Base-by-base conservation (phyloP, 1,140 invertebrate genomes). In the Drosophila lacertosa region DNA sequence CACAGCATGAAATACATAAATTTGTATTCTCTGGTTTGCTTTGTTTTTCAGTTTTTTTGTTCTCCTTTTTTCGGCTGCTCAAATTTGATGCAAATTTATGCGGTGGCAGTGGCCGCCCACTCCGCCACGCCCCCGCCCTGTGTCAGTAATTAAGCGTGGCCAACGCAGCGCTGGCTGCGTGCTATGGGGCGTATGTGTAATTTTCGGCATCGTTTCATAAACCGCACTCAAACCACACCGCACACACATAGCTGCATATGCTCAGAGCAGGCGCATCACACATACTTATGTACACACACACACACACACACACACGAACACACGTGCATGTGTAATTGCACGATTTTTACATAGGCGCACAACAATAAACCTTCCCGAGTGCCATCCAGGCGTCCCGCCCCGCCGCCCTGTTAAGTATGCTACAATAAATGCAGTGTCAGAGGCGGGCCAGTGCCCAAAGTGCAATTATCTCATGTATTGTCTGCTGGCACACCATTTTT, bases 391-490 rank as follows among this genome's bases (percentile, higher is more conserved):
- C 29, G 16, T n/a, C 10, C 39, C 39, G 13, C 35, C 33, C 24
- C 22, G 22, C 32, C 35, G 66, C 83, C 74, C 82, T 55, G 83
- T 82, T 88, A 88, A 88, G 82, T 88, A 88, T 88, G 82, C 82
- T 89, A 88, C 77, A 88, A 77, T 88, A 82, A 81, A 79, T 86
- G 81, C 81, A 81, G 65, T 88, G 82, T 88, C 82, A 88, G 81
- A 88, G 81, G 68, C 68, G 77, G 63, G 70, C 60, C 66, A 66
- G 63, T 63, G 57, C 83, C 82, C 78, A 88, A 88, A 88, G 82
- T 82, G 82, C 82, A 88, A 88, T 88, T 88, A 88, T 88, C 83
- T 75, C 83, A 82, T 88, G 82, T 88, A 88, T 88, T 88, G 82
- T 88, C 74, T 88, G 77, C 64, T 50, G 48, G 11, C 35, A 54